These are phyloP conservation scores for Danio kyathit DNA, from an alignment of 2,797 vertebrate species.

Conservation along the genomic window DNA sequence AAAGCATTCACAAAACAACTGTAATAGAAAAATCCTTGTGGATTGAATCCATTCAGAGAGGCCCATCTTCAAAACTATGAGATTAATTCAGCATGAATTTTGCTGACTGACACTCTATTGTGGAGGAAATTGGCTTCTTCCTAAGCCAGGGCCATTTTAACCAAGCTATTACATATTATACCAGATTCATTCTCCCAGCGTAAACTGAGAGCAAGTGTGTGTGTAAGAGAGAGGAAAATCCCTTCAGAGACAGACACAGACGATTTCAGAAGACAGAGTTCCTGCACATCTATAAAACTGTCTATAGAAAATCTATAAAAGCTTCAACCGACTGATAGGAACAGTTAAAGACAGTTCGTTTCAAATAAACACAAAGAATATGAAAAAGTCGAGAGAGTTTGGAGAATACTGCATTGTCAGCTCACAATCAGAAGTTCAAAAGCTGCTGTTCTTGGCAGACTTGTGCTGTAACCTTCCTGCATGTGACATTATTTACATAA, in stretches of 20 bases:
- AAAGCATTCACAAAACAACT: conserved; percentile 39
- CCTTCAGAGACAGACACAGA: neutral
- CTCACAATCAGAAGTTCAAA: conserved; percentile 78
- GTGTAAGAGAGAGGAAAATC: conserved; percentile 17
- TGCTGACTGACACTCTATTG: conserved; percentile 55
- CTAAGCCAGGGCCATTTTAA: conserved; percentile 56
- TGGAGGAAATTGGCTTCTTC: conserved; percentile 44
- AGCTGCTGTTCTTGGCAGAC: conserved; percentile 79
- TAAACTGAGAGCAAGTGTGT: conserved; percentile 21
- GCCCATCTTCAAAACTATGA: conserved; percentile 46
- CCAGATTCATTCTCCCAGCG: conserved; percentile 53
- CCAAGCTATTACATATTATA: conserved; percentile 40
- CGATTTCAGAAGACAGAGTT: conserved; percentile 18
- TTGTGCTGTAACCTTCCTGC: conserved; percentile 79
- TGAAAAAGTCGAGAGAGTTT: conserved; percentile 19
- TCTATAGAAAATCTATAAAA: conserved; percentile 43
- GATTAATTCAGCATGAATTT: conserved; percentile 54
- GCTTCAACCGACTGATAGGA: conserved; percentile 10
- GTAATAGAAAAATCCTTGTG: conserved; percentile 46
- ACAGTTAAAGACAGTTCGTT: conserved; percentile 15
- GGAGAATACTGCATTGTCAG: conserved; percentile 64
- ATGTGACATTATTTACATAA: conserved; percentile 86
- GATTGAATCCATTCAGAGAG: conserved; percentile 41
- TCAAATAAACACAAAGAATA: conserved; percentile 49
- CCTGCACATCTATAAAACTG: conserved; percentile 33